Percentiles rank a stretch among this genome's conserved stretches.
phyloP scores from a whole-genome alignment of 1,140 invertebrate genomes.

The Brachionus rubens region DNA sequence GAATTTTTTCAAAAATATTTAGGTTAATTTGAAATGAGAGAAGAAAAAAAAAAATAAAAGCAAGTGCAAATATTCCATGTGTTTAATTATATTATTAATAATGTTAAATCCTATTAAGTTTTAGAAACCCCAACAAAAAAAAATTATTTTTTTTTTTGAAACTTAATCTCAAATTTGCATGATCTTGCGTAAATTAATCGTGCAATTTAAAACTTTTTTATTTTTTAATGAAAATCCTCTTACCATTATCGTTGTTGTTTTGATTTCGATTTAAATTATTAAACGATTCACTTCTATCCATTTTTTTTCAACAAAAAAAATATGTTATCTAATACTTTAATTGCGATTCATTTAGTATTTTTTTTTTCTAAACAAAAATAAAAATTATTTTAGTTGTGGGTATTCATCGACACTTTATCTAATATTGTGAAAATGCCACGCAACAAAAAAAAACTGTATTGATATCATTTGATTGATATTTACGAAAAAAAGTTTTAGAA shows the following conservation, averaged over 20 bases:
- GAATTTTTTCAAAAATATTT: neutral
- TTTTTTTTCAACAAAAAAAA: neutral
- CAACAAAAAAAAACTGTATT: neutral
- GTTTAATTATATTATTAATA: slow-evolving; percentile 41
- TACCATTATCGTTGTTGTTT: slow-evolving; percentile 42
- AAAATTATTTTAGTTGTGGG: neutral
- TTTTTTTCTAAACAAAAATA: neutral
- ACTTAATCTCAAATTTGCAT: slow-evolving; percentile 27
- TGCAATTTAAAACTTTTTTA: slow-evolving; percentile 33
- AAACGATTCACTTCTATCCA: slow-evolving; percentile 28
- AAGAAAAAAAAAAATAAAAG: slow-evolving; percentile 13
- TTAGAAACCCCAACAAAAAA: neutral
- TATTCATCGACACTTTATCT: slow-evolving; percentile 36
- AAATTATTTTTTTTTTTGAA: neutral
- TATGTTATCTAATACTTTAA: no score
- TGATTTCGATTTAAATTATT: slow-evolving; percentile 35
- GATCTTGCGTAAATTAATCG: slow-evolving; percentile 39
- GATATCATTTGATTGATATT: slow-evolving; percentile 38
- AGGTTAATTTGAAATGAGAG: no score
- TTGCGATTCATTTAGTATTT: no score
- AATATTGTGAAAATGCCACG: slow-evolving; percentile 34
- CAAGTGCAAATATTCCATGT: slow-evolving; percentile 41
- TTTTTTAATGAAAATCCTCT: neutral
- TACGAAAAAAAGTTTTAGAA: neutral
- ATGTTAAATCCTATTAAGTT: slow-evolving; percentile 25